Conservation (phyloP, 2,888 invertebrate species). For the Molanna angustata region DNA sequence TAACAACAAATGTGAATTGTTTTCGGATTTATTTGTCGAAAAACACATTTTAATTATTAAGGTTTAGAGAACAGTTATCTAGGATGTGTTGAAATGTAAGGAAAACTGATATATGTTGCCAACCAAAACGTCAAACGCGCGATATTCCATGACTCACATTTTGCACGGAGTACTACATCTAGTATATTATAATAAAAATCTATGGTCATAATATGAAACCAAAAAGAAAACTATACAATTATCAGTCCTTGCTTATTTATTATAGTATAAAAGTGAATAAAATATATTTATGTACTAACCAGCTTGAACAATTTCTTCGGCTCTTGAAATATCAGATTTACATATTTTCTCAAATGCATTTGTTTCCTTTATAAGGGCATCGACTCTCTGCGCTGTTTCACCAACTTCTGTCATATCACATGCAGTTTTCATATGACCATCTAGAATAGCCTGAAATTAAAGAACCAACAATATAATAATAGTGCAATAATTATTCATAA, state of each 20-base stretch:
- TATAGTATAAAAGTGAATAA: constrained; percentile 7
- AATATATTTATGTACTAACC: constrained; percentile 43
- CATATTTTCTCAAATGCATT: constrained; percentile 74
- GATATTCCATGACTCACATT: too few relatives aligned
- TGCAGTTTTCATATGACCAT: constrained; percentile 72
- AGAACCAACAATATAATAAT: constrained; percentile 33
- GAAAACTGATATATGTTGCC: too few relatives aligned
- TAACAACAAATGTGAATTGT: too few relatives aligned
- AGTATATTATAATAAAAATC: too few relatives aligned
- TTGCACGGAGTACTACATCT: too few relatives aligned
- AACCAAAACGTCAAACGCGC: too few relatives aligned
- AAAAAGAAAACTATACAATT: not conserved
- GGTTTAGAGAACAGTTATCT: too few relatives aligned
- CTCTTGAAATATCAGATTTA: constrained; percentile 78
- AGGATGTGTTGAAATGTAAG: too few relatives aligned
- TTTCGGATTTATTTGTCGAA: too few relatives aligned
- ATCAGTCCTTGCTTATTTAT: constrained; percentile 1
- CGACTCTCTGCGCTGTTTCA: constrained; percentile 80
- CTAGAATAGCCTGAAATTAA: constrained; percentile 70
- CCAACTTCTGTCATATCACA: constrained; percentile 87
- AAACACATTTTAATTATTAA: too few relatives aligned
- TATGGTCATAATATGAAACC: too few relatives aligned
- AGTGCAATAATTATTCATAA: too few relatives aligned
- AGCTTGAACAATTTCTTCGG: constrained; percentile 75
- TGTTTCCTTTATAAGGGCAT: constrained; percentile 74